A percentile compares a stretch with the other conserved stretches of the same genome.
Evolutionary conservation across 1,140 invertebrate genomes (phyloP).

Genomic region (Anagrus nilaparvatae): DNA sequence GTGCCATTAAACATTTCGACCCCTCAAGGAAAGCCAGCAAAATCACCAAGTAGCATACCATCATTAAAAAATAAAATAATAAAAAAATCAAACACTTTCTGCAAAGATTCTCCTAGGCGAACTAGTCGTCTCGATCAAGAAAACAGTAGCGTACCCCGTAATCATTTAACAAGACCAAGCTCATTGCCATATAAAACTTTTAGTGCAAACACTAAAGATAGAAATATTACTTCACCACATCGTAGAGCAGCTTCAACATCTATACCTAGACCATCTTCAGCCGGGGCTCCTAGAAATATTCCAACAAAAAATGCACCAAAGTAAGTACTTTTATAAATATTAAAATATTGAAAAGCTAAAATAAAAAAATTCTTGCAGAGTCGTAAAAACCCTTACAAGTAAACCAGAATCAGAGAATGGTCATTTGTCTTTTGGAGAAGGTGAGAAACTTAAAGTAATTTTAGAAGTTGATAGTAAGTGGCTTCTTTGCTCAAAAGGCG

Average conservation of each 20-base stretch:
- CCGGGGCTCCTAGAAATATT: slow-evolving; percentile 26
- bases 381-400: slow-evolving; percentile 63
- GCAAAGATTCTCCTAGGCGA: slow-evolving; percentile 31
- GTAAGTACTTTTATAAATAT: slow-evolving; percentile 32
- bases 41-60: slow-evolving; percentile 32
- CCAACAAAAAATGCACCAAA: slow-evolving; percentile 34
- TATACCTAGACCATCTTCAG: slow-evolving; percentile 39
- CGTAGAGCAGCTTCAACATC: slow-evolving; percentile 55
- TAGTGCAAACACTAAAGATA: slow-evolving; percentile 35
- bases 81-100: slow-evolving; percentile 17
- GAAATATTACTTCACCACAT: slow-evolving; percentile 42
- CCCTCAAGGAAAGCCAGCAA: slow-evolving; percentile 22
- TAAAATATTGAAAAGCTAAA: too few relatives aligned
- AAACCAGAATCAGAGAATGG: slow-evolving; percentile 63
- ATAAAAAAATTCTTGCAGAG: slow-evolving; percentile 43
- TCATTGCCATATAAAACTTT: slow-evolving; percentile 54
- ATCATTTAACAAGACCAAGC: slow-evolving; percentile 43
- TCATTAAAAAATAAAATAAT: slow-evolving; percentile 33
- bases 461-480: slow-evolving; percentile 68
- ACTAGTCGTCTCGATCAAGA: slow-evolving; percentile 51
- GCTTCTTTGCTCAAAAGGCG: slow-evolving; percentile 63
- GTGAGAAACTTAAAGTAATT: slow-evolving; percentile 60
- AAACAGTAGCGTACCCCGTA: slow-evolving; percentile 30
- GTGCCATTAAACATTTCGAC: slow-evolving; percentile 36
- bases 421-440: slow-evolving; percentile 69